A percentile compares a stretch with the other conserved stretches of the same genome.
Evolutionary conservation across 2,113 vertebrate genomes (phyloP).

Genomic region (Eclectus roratus): DNA sequence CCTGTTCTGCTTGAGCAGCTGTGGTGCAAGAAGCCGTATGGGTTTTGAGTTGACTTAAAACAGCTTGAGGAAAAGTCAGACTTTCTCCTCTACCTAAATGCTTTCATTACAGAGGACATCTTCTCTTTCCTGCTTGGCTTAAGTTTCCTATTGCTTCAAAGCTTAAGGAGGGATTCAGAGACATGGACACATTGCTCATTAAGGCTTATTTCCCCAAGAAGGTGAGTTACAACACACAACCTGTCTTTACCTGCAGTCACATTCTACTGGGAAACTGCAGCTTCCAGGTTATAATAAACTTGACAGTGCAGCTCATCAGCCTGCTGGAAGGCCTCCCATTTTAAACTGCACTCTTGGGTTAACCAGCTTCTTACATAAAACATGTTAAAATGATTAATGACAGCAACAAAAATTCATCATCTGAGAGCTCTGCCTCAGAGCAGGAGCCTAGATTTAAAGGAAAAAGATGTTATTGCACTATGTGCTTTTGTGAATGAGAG

Average conservation of each 20-base stretch:
- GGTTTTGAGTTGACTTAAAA: background rate
- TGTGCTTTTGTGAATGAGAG: background rate
- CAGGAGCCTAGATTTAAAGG: background rate
- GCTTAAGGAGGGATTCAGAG: background rate
- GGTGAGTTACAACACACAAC: background rate
- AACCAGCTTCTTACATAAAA: constrained; percentile 71
- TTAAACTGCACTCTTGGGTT: constrained; percentile 71
- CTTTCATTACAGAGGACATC: background rate
- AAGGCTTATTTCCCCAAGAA: background rate
- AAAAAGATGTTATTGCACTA: background rate
- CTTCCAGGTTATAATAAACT: constrained; percentile 47
- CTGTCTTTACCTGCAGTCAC: constrained; percentile 46
- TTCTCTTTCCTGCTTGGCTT: background rate
- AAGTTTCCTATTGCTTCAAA: background rate
- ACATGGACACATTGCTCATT: background rate
- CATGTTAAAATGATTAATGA: background rate
- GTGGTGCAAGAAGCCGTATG: rapidly evolving
- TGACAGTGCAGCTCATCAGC: constrained; percentile 71
- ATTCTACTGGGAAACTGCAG: constrained; percentile 11
- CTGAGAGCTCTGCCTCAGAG: background rate
- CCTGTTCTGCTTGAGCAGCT: background rate
- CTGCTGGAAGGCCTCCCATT: constrained; percentile 75
- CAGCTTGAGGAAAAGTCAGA: too few species aligned
- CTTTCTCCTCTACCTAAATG: background rate
- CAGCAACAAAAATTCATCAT: background rate